Conservation (phyloP, 2,797 vertebrate genomes). For the Pteropus rufus region DNA sequence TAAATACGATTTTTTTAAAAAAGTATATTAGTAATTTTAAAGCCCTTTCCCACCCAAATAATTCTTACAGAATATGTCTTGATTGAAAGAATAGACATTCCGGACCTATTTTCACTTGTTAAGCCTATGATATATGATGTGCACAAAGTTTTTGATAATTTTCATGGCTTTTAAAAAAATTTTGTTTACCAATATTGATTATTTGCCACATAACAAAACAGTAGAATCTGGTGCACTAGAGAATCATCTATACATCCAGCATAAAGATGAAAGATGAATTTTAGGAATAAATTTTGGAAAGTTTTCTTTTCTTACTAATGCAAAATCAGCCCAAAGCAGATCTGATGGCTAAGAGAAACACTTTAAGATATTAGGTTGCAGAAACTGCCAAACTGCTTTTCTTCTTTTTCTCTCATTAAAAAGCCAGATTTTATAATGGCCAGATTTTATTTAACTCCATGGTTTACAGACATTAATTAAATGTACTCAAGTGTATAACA, state of each 20-base stretch:
- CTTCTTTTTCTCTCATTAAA: neutral
- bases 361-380: neutral
- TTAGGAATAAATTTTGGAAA: neutral
- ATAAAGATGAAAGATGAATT: neutral
- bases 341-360: neutral
- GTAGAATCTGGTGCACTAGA: neutral
- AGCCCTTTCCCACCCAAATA: rapidly evolving
- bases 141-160: neutral
- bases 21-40: neutral
- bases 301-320: neutral
- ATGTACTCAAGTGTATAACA: neutral
- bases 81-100: neutral
- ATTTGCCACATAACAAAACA: neutral
- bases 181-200: neutral
- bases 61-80: neutral
- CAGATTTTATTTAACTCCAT: neutral
- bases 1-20: neutral
- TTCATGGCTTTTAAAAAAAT: neutral
- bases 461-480: neutral
- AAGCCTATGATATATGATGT: neutral
- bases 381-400: neutral
- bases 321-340: neutral
- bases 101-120: neutral
- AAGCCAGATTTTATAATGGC: neutral
- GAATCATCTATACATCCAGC: neutral